Base-by-base conservation (phyloP, 1,140 invertebrate genomes). In the Patella vulgata region DNA sequence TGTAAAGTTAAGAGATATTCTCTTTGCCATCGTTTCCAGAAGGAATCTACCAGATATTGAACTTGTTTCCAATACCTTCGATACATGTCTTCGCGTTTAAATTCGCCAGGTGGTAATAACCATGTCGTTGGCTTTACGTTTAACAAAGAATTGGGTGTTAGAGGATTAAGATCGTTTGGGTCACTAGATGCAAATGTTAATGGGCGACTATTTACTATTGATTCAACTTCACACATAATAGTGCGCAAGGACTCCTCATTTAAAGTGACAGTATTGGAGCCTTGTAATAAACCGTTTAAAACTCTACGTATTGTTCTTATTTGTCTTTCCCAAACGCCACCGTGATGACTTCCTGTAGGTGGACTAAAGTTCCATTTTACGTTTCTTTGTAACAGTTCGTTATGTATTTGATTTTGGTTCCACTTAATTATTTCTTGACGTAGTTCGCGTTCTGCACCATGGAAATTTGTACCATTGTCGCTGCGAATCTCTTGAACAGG, bases 331-430 rank as follows among this genome's bases (percentile, higher is more conserved):
- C 82, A 85, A 27, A 84, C 27, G 19, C 82, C 85, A 80, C 72
- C 85, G 77, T 8, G 79, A 71, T 9, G 33, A 36, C 33, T 36
- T 36, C 33, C 33, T 8, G 6, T 36, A 8, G 33, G 76, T 1
- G 84, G 82, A 50, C 79, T 84, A 57, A 86, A 83, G 30, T 79
- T 56, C 80, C 84, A 87, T 27, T 70, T 54, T 1, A 83, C 78
- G 14, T 55, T 70, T 56, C 51, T 27, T 21, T 54, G 14, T 6
- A 59, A 14, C 6, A 57, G 14, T 30, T 27, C 14, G 17, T 23
- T 6, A 23, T 48, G n/a, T 31, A 66, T 50, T 5, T 9, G 1
- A 12, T 63, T 53, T 47, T 63, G 17, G 27, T 62, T 27, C 1
- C 50, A n/a, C n/a, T 52, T 48, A 28, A 40, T 3, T 4, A 68